Evolutionary conservation across 2,797 vertebrate genomes (phyloP), one percentile per base, ranked within the genome.

Genomic region (Cottoperca gobio): DNA sequence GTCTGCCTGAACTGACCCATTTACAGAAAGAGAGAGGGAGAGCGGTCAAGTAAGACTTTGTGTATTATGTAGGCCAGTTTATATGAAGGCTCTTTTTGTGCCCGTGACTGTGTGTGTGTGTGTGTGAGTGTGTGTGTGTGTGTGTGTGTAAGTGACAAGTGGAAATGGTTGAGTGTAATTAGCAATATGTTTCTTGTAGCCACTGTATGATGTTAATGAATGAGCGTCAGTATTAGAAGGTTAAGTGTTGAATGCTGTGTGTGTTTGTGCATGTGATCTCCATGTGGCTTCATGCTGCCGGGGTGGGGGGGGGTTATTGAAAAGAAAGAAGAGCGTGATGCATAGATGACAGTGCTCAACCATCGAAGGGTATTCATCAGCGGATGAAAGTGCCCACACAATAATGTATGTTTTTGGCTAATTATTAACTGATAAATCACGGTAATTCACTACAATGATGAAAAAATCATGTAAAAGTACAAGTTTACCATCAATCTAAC

Each of bases 1-100:
- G 69, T 71, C 43, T 63, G 78, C 67, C 79, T 82, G 78, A 54
- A 31, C 65, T 90, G 89, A 89, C 86, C 81, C 70, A 91, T 85
- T 86, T 88, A 79, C 59, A 72, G 46, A 73, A 13, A 26, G 17
- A 61, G 16, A 78, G 48, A 50, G 39, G 45, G 33, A 52, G 19
- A 64, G 33, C 57, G 50, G 55, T 71, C 67, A 72, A 73, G 62
- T 74, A 33, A 58, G 82, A 79, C 79, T 75, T 66, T 45, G 52
- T 79, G 79, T 42, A 60, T 76, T 83, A 86, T 88, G 79, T 82
- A 79, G 87, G 77, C 73, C 77, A 19, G 73, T 83, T 76, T 64
- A 60, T 23, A 54, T 48, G 68, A 72, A 73, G 50, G 24, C 66
- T 49, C 35, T 57, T 67, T 81, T 53, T 82, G 81, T 81, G 62